Conservation (phyloP, 2,888 invertebrate species). For the Pollenia angustigena region DNA sequence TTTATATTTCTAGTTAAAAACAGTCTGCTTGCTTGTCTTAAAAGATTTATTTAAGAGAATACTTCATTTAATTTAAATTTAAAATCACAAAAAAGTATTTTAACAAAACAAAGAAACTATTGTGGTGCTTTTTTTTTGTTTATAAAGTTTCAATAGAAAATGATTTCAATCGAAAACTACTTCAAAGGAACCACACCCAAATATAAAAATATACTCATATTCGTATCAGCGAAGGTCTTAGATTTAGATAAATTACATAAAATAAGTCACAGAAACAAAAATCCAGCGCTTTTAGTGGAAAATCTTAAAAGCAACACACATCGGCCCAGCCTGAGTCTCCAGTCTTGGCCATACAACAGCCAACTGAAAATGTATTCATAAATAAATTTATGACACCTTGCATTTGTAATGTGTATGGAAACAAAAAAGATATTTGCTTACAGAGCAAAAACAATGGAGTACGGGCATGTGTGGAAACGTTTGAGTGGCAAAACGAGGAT, state of each 20-base stretch:
- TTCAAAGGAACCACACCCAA: slow-evolving; percentile 60
- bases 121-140: slow-evolving; percentile 3
- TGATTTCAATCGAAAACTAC: slow-evolving; percentile 17
- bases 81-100: slow-evolving; percentile 7
- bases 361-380: slow-evolving; percentile 52
- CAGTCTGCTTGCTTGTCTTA: slow-evolving; percentile 7
- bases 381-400: slow-evolving; percentile 64
- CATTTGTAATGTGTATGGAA: slow-evolving; percentile 19
- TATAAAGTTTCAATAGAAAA: slow-evolving; percentile 42
- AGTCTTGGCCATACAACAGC: background rate
- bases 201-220: background rate
- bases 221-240: slow-evolving; percentile 51
- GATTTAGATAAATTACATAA: slow-evolving; percentile 48
- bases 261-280: slow-evolving; percentile 2
- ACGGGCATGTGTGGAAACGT: slow-evolving; percentile 1
- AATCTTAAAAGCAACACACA: slow-evolving; percentile 1
- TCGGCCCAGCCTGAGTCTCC: background rate
- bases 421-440: slow-evolving; percentile 9
- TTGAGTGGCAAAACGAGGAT: slow-evolving; percentile 2
- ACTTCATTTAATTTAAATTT: background rate
- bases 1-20: slow-evolving; percentile 5
- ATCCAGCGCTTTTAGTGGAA: slow-evolving; percentile 11
- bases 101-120: slow-evolving; percentile 50
- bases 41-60: slow-evolving; percentile 31
- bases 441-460: background rate